Conservation (phyloP, 1,140 invertebrate species). For the Euglossa dilemma region DNA sequence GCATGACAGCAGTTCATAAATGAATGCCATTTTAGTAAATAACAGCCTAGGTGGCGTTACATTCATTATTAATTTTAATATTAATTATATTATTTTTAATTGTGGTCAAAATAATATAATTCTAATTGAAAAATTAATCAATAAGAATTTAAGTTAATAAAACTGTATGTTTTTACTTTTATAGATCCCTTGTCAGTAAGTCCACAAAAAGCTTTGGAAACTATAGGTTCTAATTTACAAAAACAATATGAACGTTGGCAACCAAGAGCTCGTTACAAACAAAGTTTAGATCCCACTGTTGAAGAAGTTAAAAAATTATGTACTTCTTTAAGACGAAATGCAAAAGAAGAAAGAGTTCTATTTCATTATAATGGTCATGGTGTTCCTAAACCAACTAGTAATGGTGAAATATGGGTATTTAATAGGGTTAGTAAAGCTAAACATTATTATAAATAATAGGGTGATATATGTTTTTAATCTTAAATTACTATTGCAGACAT, state of each 20-base stretch:
- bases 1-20: conserved; percentile 27
- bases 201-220: conserved; percentile 96
- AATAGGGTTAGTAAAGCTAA: conserved; percentile 88
- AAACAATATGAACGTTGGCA: conserved; percentile 99
- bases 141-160: not conserved
- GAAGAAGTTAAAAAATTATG: conserved; percentile 99
- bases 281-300: conserved; percentile 97
- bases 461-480: not conserved
- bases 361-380: conserved; percentile 99
- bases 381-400: conserved; percentile 98
- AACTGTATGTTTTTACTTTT: conserved; percentile 56
- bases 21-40: conserved; percentile 4
- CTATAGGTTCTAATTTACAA: conserved; percentile 95
- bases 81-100: not conserved
- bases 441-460: not conserved
- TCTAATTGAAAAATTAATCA: not conserved
- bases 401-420: conserved; percentile 99
- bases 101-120: not conserved
- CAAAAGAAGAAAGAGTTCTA: conserved; percentile 98
- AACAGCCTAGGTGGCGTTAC: conserved; percentile 29
- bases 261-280: conserved; percentile 97
- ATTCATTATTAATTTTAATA: conserved; percentile 1
- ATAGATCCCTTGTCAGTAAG: conserved; percentile 92
- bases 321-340: conserved; percentile 96
- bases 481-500: conserved; percentile 86